Conservation (phyloP, 1,140 invertebrate species). For the Neelides sp. region DNA sequence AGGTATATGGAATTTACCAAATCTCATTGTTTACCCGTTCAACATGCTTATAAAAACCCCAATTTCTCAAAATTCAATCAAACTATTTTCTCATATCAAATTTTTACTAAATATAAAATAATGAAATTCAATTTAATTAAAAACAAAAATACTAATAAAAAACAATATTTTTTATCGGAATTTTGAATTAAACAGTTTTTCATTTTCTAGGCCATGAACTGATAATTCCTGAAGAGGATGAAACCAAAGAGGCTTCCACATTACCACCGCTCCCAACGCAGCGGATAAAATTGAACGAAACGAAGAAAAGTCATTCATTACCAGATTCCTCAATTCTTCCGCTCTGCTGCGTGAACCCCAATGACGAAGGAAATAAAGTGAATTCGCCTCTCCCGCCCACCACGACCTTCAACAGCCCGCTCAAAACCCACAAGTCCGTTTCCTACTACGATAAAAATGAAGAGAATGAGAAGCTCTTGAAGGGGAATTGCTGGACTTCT, state of each 20-base stretch:
- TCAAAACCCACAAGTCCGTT: background rate
- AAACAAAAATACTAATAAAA: background rate
- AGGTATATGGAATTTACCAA: no score
- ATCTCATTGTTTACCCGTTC: no score
- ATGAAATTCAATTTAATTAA: no score
- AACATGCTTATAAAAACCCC: no score
- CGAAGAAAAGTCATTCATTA: conserved; percentile 28
- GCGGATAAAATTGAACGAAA: background rate
- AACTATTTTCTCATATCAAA: no score
- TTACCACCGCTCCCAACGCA: conserved; percentile 11
- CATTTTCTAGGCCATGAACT: conserved; percentile 10
- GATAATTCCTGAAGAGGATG: no score
- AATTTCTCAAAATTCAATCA: no score
- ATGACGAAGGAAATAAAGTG: no score
- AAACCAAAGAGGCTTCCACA: conserved; percentile 15
- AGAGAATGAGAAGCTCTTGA: conserved; percentile 6
- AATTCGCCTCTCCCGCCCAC: no score
- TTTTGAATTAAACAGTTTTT: background rate
- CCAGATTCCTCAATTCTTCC: conserved; percentile 27
- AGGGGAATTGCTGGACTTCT: conserved; percentile 23
- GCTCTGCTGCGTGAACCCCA: conserved; percentile 20
- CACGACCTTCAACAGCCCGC: conserved; percentile 1
- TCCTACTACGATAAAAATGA: background rate
- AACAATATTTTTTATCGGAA: conserved; percentile 1
- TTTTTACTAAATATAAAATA: no score